Percentiles rank a stretch among this genome's conserved stretches.
These are phyloP conservation scores for Agrilus cyanescens DNA, from an alignment of 2,888 invertebrate species.

Conservation along the genomic window DNA sequence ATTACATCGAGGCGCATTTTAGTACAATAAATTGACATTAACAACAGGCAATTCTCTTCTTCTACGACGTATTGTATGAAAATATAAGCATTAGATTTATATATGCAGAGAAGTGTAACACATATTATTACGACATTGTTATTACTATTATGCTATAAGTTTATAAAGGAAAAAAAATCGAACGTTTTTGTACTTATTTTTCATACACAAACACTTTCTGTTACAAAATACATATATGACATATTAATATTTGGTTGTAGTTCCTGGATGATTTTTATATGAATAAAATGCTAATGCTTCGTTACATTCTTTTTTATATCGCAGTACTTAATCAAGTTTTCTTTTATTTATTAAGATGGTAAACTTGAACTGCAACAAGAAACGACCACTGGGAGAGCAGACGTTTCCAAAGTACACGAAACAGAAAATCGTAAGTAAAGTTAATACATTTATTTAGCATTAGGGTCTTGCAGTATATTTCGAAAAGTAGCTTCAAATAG, in stretches of 20 bases:
- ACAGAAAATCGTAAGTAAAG: no score
- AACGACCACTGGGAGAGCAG: no score
- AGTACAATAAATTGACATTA: constrained; percentile 2
- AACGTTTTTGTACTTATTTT: constrained; percentile 28
- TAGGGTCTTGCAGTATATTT: no score
- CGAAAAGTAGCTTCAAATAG: no score
- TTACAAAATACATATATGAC: constrained; percentile 14
- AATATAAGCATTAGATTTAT: constrained; percentile 6
- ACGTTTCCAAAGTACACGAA: no score
- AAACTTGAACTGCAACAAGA: no score
- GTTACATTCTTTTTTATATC: background rate
- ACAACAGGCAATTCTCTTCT: constrained; percentile 1
- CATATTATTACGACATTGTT: background rate
- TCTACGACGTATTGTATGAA: background rate
- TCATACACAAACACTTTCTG: constrained; percentile 14
- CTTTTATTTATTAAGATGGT: no score
- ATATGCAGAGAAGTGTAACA: constrained; percentile 3
- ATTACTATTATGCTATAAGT: no score
- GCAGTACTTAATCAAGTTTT: no score
- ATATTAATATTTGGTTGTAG: constrained; percentile 28
- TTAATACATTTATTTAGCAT: no score
- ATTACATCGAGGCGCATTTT: constrained; percentile 1
- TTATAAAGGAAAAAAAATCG: constrained; percentile 18
- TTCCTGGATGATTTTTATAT: constrained; percentile 30
- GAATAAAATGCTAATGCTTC: constrained; percentile 26